A percentile compares a stretch with the other conserved stretches of the same genome.
Conservation (phyloP, 2,113 vertebrate genomes). For the Oriolus oriolus region DNA sequence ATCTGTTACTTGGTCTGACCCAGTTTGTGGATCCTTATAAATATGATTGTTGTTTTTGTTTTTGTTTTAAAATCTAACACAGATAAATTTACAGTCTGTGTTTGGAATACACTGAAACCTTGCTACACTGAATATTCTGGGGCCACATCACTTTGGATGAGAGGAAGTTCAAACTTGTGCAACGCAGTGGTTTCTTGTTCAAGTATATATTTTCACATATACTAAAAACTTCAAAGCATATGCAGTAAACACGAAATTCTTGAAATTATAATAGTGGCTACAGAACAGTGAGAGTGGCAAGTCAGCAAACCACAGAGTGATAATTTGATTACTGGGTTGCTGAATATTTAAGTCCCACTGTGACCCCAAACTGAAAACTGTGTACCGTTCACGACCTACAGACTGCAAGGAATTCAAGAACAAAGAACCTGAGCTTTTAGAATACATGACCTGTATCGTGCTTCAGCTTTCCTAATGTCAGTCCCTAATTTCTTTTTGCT, state of each 20-base stretch:
- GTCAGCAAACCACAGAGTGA: conserved; percentile 11
- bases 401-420: background rate
- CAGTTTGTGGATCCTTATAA: background rate
- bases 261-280: background rate
- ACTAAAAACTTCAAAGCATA: background rate
- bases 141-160: background rate
- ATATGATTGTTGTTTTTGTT: background rate
- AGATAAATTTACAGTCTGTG: background rate
- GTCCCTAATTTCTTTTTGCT: background rate
- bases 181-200: background rate
- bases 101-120: background rate
- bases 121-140: background rate
- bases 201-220: background rate
- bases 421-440: background rate
- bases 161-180: conserved; percentile 10
- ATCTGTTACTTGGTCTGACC: background rate
- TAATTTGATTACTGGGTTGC: background rate
- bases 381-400: background rate
- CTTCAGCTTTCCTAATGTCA: background rate
- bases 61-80: background rate
- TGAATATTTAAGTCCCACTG: background rate
- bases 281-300: background rate
- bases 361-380: background rate
- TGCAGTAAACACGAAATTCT: background rate
- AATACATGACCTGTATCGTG: background rate